phyloP scores from a whole-genome alignment of 2,113 vertebrate genomes.

The Aix galericulata region DNA sequence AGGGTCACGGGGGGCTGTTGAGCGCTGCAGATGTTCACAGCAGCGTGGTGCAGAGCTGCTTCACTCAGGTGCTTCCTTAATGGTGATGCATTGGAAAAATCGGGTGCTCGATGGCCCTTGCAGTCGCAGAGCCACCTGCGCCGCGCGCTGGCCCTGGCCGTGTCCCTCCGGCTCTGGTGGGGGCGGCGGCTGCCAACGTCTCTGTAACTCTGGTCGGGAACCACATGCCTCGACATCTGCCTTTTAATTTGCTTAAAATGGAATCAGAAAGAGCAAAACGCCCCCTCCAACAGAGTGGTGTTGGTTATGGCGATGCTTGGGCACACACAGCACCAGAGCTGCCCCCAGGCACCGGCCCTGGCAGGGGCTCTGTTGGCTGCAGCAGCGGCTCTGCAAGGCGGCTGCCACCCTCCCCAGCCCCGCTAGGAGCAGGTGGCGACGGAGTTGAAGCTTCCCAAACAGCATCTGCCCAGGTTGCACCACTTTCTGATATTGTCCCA shows the following conservation, averaged over 20 bases:
- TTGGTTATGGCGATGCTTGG: background rate
- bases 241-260: background rate
- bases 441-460: background rate
- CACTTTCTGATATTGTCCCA: too few species aligned
- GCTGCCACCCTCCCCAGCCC: background rate
- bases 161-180: fast-evolving
- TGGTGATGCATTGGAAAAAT: background rate
- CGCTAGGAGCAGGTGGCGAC: fast-evolving
- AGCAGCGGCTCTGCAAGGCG: background rate
- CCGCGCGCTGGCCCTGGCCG: background rate
- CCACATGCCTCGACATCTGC: background rate
- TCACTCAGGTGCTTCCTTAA: background rate
- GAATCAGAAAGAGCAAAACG: background rate
- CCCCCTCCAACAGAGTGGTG: background rate
- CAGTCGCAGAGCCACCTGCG: background rate
- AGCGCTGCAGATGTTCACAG: background rate
- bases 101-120: background rate
- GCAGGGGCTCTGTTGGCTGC: too few species aligned
- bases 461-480: fast-evolving
- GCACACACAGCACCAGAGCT: fast-evolving
- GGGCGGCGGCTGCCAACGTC: fast-evolving
- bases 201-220: background rate
- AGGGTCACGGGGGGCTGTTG: background rate
- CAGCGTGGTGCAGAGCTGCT: background rate
- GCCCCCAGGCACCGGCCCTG: background rate